Evolutionary conservation across 2,888 invertebrate species (phyloP).

Genomic region (Chaetogeoica ovagalla): DNA sequence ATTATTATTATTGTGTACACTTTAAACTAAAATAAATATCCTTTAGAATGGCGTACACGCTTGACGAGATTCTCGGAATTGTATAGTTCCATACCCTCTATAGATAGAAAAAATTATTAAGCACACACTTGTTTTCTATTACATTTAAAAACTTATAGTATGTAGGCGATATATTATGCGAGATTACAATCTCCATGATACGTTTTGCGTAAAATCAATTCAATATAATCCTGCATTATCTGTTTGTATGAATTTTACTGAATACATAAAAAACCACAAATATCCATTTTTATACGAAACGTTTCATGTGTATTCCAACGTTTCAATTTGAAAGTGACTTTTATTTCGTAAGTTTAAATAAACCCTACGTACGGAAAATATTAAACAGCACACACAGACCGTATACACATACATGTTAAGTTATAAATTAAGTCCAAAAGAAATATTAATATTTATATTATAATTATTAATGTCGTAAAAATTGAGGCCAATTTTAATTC

Average conservation of each 20-base stretch:
- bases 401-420: not conserved
- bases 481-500: constrained; percentile 12
- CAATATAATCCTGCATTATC: no score
- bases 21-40: not conserved
- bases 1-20: not conserved
- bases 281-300: no score
- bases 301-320: constrained; percentile 3
- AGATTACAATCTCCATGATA: no score
- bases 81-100: not conserved
- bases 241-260: no score
- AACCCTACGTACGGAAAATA: not conserved
- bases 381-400: not conserved
- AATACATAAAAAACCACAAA: not conserved
- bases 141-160: no score
- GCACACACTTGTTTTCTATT: no score
- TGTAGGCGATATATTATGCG: no score
- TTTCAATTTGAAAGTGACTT: constrained; percentile 15
- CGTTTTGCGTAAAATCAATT: no score
- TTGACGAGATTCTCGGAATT: not conserved
- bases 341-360: constrained; percentile 16
- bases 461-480: constrained; percentile 35
- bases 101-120: not conserved
- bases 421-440: constrained; percentile 28
- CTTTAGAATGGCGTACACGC: not conserved
- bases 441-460: constrained; percentile 20